phyloP scores from a whole-genome alignment of 2,113 vertebrate genomes.

The Chaetodon auriga region DNA sequence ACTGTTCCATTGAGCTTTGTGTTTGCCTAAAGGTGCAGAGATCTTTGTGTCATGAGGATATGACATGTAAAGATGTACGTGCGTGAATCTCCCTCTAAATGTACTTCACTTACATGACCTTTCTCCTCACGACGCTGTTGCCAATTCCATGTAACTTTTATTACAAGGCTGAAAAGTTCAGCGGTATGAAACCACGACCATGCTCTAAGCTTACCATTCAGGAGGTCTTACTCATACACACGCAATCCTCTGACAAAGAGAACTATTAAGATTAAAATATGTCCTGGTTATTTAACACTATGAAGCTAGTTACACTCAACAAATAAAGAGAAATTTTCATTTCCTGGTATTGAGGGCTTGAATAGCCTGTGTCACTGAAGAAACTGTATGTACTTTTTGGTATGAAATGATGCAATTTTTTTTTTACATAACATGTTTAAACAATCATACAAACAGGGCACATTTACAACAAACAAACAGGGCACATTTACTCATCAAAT shows the following conservation, averaged over 20 bases:
- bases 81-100: background rate
- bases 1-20: background rate
- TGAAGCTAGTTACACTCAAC: constrained; percentile 2
- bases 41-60: background rate
- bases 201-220: constrained; percentile 25
- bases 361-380: background rate
- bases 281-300: constrained; percentile 1
- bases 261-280: background rate
- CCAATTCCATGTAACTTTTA: background rate
- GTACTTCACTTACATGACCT: background rate
- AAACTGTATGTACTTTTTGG: background rate
- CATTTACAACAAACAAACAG: no score
- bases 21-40: background rate
- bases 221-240: background rate
- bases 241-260: background rate
- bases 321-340: constrained; percentile 36
- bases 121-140: background rate
- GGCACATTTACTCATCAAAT: background rate
- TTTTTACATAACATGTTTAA: background rate
- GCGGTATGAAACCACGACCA: background rate
- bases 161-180: constrained; percentile 21
- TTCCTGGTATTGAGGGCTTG: background rate
- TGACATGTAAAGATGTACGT: background rate
- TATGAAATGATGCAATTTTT: background rate
- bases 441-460: no score